A percentile compares a stretch with the other conserved stretches of the same genome.
Conservation (phyloP, 2,888 invertebrate species). For the Rhopalosiphum nymphaeae region DNA sequence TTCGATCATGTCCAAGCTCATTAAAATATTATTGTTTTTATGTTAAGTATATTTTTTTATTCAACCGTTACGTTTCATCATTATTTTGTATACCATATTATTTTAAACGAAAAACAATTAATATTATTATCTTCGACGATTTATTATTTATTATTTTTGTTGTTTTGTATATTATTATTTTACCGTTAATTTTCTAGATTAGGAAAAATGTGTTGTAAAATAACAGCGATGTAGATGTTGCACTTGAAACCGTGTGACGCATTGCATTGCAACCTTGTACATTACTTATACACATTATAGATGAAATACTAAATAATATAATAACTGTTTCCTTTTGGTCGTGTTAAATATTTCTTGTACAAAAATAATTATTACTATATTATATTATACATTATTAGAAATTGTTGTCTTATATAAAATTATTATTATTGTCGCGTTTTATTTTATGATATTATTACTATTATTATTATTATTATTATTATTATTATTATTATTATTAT, state of each 20-base stretch:
- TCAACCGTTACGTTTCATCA: constrained; percentile 30
- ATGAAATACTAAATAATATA: constrained; percentile 1
- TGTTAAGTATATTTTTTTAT: constrained; percentile 21
- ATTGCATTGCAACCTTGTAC: constrained; percentile 13
- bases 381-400: constrained; percentile 56
- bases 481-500: constrained; percentile 46
- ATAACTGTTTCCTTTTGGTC: constrained; percentile 43
- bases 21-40: constrained; percentile 35
- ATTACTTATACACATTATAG: constrained; percentile 14
- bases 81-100: background rate
- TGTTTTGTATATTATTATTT: constrained; percentile 8
- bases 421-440: constrained; percentile 61
- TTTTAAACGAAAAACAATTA: constrained; percentile 29
- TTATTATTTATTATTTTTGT: constrained; percentile 27
- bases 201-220: background rate
- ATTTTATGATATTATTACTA: constrained; percentile 13
- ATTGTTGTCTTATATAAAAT: constrained; percentile 60
- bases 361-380: constrained; percentile 51
- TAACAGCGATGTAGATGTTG: background rate
- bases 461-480: constrained; percentile 24
- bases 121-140: background rate
- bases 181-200: constrained; percentile 12
- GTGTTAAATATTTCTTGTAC: constrained; percentile 50
- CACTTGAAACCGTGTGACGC: background rate
- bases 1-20: background rate